Percentiles rank a stretch among this genome's conserved stretches.
These are phyloP conservation scores for Erpobdella octoculata DNA, from an alignment of 2,888 invertebrate species.

Conservation along the genomic window DNA sequence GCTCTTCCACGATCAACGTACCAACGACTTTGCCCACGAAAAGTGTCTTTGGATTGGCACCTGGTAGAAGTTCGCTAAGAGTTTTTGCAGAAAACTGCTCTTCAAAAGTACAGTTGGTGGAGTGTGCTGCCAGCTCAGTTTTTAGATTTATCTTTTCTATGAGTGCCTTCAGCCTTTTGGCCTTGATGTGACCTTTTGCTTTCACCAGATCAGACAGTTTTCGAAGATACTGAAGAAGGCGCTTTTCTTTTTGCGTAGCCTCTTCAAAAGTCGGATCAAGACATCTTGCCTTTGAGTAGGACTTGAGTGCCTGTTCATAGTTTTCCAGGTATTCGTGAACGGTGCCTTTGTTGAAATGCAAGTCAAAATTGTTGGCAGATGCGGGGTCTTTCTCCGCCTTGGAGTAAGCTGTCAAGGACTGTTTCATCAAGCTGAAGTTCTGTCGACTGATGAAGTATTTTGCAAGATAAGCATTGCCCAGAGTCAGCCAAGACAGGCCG, in stretches of 20 bases:
- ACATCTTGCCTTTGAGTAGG: conserved; percentile 62
- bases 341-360: conserved; percentile 75
- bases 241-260: conserved; percentile 60
- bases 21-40: conserved; percentile 73
- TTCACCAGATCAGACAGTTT: conserved; percentile 61
- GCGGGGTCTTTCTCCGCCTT: conserved; percentile 70
- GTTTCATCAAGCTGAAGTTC: conserved; percentile 64
- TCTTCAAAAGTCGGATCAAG: conserved; percentile 70
- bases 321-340: conserved; percentile 71
- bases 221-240: conserved; percentile 62
- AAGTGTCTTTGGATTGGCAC: conserved; percentile 63
- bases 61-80: conserved; percentile 56
- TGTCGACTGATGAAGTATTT: conserved; percentile 70
- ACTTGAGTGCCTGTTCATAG: conserved; percentile 64
- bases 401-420: conserved; percentile 70
- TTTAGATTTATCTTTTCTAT: not conserved
- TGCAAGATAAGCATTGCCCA: conserved; percentile 76
- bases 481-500: conserved; percentile 69
- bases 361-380: conserved; percentile 67
- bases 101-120: not conserved
- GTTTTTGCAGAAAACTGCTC: conserved; percentile 7
- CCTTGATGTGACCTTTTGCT: conserved; percentile 50
- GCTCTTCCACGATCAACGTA: conserved; percentile 67
- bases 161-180: conserved; percentile 15
- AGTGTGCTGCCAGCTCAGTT: not conserved